Base-by-base conservation (phyloP, 2,888 invertebrate genomes). In the Caenorhabditis doughertyi region DNA sequence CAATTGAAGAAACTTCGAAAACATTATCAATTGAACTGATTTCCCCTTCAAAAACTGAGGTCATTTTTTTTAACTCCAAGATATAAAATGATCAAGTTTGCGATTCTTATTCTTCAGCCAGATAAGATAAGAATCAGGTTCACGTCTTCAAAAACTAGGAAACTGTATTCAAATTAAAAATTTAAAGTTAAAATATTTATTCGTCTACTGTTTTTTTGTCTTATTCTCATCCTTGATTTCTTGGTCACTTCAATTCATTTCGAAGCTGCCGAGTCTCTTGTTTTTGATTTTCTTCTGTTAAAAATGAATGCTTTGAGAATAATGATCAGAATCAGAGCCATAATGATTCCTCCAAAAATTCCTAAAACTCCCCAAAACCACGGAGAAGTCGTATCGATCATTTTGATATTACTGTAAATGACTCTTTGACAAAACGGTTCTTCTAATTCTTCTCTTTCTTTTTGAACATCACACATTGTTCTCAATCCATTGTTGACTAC, bases 291-390 rank as follows among this genome's bases (percentile, higher is more conserved):
- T 23, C 11, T 51, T 11, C 1, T 51, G 25, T 23, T 25, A 0
- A 51, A 51, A 51, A 51, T 13, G 11, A 60, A 39, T 23, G 4
- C 11, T 21, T 60, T 18, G 1, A 39, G 4, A 3, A 39, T 32
- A 18, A 39, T 9, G 3, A 39, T 13, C 2, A 21, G 23, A 3
- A 21, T 13, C n/a, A 39, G 5, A 5, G 23, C 58, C 7, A 35
- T 39, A 18, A 60, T 13, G 21, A 39, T 13, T 13, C 58, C 58
- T 4, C 18, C 13, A 13, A 60, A 21, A 7, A 39, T 1, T 1
- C 58, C 58, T 21, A 60, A 18, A 9, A 35, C 39, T 21, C 21
- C 58, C 39, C 27, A 60, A 39, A 60, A 60, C 35, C 39, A 60
- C 9, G 39, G 35, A 21, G 58, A 60, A 35, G 39, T 39, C 0